Evolutionary conservation across 2,888 invertebrate species (phyloP), one percentile per base, ranked within the genome.

Genomic region (Eupithecia subumbrata): DNA sequence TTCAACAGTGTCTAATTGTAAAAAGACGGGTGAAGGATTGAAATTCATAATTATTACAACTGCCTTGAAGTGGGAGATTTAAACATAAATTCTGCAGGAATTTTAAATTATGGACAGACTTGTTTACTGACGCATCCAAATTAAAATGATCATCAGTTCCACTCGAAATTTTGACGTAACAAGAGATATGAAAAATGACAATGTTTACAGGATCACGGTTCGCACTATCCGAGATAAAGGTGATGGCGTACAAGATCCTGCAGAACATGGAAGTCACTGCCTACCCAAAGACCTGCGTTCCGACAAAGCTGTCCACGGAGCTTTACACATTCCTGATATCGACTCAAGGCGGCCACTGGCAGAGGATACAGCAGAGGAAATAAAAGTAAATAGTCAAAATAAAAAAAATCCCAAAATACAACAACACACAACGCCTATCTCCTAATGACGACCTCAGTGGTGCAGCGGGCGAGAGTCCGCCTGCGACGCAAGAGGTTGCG

Each of bases 201-300:
- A 22, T 67, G 12, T 67, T 63, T 80, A 1, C 80, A 90, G 90
- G 87, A 2, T 90, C 89, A 7, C 81, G 89, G 63, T 88, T 89
- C 69, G 90, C 90, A 1, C 80, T 90, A 5, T 87, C 87, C 67
- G 89, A 90, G 76, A 74, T 89, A 14, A 90, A 91, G 74, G 85
- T 89, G 52, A 82, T 88, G 78, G 71, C 70, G 5, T 90, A 89
- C 76, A 67, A 88, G 77, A 76, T 90, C 1, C 76, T 90, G 0
- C 83, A 83, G 63, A 81, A 89, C 18, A 79, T 90, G 74, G 83
- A 87, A 75, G 69, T 91, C 16, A 82, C 82, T 4, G 84, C 88
- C 0, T 84, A 84, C 7, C 83, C 83, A 66, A 88, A 82, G 80
- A 90, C 89, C 16, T 67, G 72, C 52, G 80, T 86, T 0, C 84